Evolutionary conservation across 2,797 vertebrate genomes (phyloP).

Genomic region (Neoniphon sammara): DNA sequence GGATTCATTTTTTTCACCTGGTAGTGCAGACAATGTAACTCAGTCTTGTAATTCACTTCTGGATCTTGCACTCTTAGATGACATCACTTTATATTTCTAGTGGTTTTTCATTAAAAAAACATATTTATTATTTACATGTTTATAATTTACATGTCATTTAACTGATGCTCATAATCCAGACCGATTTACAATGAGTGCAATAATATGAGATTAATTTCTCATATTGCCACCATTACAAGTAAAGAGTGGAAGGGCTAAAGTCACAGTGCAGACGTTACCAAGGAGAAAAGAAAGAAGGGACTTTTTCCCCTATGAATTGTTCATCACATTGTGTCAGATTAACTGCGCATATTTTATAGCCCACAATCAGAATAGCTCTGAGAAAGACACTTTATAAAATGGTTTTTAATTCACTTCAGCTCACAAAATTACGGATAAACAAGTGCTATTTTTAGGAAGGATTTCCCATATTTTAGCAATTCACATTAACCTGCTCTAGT

Average conservation of each 20-base stretch:
- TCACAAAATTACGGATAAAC: slow-evolving; percentile 49
- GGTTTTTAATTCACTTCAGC: slow-evolving; percentile 37
- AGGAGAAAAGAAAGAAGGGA: slow-evolving; percentile 18
- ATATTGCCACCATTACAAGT: background rate
- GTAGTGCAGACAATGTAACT: slow-evolving; percentile 16
- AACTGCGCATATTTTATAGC: slow-evolving; percentile 8
- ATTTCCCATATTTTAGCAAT: slow-evolving; percentile 46
- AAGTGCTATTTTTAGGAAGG: slow-evolving; percentile 42
- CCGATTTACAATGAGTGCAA: background rate
- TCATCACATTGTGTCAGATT: slow-evolving; percentile 17
- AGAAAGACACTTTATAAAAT: slow-evolving; percentile 4
- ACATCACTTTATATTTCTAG: slow-evolving; percentile 13
- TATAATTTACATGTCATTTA: background rate
- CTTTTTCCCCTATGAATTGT: background rate
- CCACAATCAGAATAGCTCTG: background rate
- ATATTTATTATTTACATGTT: background rate
- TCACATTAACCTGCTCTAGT: slow-evolving; percentile 55
- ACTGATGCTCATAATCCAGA: background rate
- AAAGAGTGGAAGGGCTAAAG: background rate
- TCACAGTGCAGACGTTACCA: background rate
- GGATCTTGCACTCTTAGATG: slow-evolving; percentile 28
- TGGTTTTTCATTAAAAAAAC: background rate
- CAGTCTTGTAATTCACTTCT: slow-evolving; percentile 6
- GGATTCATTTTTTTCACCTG: slow-evolving; percentile 24
- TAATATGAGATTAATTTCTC: background rate